Evolutionary conservation across 2,113 vertebrate genomes (phyloP).

Genomic region (Lontra canadensis): DNA sequence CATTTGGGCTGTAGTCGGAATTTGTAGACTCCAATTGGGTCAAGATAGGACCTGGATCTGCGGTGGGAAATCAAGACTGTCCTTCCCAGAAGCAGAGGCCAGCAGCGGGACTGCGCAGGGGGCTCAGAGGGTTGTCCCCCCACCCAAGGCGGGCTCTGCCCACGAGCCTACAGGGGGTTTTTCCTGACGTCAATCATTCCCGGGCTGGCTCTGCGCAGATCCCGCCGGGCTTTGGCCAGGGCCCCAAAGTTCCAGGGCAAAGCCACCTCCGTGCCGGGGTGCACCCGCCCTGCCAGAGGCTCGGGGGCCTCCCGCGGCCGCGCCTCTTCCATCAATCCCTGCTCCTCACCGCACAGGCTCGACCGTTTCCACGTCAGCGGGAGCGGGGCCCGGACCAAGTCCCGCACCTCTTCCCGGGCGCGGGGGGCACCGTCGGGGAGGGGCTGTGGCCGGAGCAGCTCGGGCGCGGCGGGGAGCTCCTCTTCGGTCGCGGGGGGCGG

Average conservation of each 20-base stretch:
- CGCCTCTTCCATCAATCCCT: conserved; percentile 84
- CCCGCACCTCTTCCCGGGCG: conserved; percentile 88
- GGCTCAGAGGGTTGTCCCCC: background rate
- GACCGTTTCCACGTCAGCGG: conserved; percentile 94
- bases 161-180: conserved; percentile 88
- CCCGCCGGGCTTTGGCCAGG: conserved; percentile 86
- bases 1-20: background rate
- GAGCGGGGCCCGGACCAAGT: conserved; percentile 90
- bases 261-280: conserved; percentile 70
- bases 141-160: background rate
- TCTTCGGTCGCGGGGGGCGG: conserved; percentile 65
- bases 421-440: conserved; percentile 76
- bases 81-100: background rate
- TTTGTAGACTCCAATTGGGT: background rate
- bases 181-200: conserved; percentile 94
- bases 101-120: background rate
- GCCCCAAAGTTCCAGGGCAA: conserved; percentile 74
- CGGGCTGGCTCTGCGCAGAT: conserved; percentile 88
- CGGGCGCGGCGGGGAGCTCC: conserved; percentile 35
- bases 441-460: conserved; percentile 49
- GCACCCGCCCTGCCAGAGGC: conserved; percentile 65
- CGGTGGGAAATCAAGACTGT: background rate
- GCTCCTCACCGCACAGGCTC: conserved; percentile 90
- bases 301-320: conserved; percentile 81
- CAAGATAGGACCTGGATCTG: background rate